A percentile compares a stretch with the other conserved stretches of the same genome.
These are phyloP conservation scores for Sweltsa coloradensis DNA, from an alignment of 1,140 invertebrate species.

Conservation along the genomic window DNA sequence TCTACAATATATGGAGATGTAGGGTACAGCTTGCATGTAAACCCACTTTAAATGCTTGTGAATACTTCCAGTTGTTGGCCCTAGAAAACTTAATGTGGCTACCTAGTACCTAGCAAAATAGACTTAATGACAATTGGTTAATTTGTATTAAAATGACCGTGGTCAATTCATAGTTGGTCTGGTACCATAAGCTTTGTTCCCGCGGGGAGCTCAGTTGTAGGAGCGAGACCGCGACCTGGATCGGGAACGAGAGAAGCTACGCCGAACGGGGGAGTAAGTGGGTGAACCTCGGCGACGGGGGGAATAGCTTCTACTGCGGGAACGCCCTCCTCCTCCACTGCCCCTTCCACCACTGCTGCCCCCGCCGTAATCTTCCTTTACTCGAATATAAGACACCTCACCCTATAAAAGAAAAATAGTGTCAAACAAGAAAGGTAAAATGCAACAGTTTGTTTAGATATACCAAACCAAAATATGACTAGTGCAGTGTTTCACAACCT, in stretches of 20 bases:
- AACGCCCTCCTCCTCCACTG: constrained; percentile 40
- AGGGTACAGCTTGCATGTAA: too few species aligned
- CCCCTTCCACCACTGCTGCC: constrained; percentile 50
- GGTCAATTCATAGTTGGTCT: too few species aligned
- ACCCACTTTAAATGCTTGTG: too few species aligned
- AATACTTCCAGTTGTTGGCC: too few species aligned
- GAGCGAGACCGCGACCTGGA: constrained; percentile 39
- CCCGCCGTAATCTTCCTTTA: constrained; percentile 83
- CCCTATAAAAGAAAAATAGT: constrained; percentile 47
- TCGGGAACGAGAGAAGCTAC: constrained; percentile 66
- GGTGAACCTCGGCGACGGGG: constrained; percentile 70
- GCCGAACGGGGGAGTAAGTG: constrained; percentile 72
- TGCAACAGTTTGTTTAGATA: neutral
- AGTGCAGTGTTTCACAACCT: neutral
- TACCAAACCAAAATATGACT: neutral
- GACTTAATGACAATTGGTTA: too few species aligned
- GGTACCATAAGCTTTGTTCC: too few species aligned
- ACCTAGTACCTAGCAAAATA: too few species aligned
- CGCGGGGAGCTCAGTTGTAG: constrained; percentile 10
- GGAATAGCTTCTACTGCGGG: constrained; percentile 70
- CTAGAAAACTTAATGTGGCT: too few species aligned
- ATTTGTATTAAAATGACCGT: too few species aligned
- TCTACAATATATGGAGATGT: too few species aligned
- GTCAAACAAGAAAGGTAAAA: constrained; percentile 9
- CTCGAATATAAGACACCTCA: constrained; percentile 88